Evolutionary conservation across 2,113 vertebrate species (phyloP).

Genomic region (Oxyruncus cristatus): DNA sequence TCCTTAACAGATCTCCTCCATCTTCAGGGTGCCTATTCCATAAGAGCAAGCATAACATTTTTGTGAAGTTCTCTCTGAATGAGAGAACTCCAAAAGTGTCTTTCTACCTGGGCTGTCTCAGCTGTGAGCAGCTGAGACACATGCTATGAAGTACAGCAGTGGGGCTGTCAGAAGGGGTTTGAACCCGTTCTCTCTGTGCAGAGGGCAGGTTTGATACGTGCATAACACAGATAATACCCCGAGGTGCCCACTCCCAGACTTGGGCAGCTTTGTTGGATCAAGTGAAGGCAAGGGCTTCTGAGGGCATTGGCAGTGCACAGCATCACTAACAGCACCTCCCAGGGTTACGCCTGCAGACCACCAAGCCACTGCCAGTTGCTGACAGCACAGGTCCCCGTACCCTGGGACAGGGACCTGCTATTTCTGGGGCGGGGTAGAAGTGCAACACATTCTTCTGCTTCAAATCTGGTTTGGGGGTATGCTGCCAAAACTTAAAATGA

Average conservation of each 20-base stretch:
- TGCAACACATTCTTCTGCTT: not conserved
- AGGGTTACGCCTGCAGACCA: not conserved
- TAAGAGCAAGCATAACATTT: not conserved
- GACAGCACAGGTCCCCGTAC: not conserved
- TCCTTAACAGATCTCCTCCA: not conserved
- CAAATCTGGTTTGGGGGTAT: not conserved
- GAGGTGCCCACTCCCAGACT: not conserved
- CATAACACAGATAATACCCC: not conserved
- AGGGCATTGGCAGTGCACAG: fast-evolving
- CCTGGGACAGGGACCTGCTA: not conserved
- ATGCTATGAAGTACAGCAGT: not conserved
- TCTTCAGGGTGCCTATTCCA: not conserved
- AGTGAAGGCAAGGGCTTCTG: not conserved
- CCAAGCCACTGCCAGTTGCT: not conserved
- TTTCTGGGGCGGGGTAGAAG: not conserved
- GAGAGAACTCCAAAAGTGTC: not conserved
- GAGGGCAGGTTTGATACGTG: not conserved
- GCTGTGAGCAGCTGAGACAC: not conserved
- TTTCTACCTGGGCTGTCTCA: not conserved
- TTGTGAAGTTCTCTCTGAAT: not conserved
- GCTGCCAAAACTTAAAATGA: not conserved
- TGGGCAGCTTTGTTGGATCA: fast-evolving
- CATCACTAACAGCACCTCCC: not conserved
- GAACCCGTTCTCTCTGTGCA: fast-evolving
- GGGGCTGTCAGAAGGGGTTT: not conserved